phyloP scores from a whole-genome alignment of 2,888 invertebrate species.

The Gortyna flavago region DNA sequence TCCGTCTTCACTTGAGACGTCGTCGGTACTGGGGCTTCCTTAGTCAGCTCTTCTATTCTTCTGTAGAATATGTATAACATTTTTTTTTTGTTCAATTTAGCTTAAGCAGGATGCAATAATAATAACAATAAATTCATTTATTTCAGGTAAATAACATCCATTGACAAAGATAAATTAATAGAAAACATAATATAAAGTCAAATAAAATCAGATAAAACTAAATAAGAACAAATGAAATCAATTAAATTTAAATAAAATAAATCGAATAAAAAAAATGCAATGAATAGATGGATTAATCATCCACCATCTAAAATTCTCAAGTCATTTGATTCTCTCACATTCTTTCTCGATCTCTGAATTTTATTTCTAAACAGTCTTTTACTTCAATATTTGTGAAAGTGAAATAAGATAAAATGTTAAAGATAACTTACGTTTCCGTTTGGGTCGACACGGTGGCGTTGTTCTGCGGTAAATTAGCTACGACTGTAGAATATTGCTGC shows the following conservation, averaged over 20 bases:
- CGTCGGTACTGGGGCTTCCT: conserved; percentile 58
- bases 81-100: not conserved
- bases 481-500: conserved; percentile 96
- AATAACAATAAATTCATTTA: not conserved
- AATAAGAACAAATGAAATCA: not conserved
- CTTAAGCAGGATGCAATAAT: not conserved
- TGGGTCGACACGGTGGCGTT: conserved; percentile 84
- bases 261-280: not conserved
- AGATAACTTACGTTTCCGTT: conserved; percentile 80
- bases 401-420: not conserved
- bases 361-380: not conserved
- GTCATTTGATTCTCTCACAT: not conserved
- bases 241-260: not conserved
- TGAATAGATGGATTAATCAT: not conserved
- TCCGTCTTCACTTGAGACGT: conserved; percentile 75
- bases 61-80: conserved; percentile 56
- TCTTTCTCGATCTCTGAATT: not conserved
- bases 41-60: conserved; percentile 66
- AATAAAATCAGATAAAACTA: not conserved
- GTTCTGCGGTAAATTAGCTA: conserved; percentile 89
- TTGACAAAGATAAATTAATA: not conserved
- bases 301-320: not conserved
- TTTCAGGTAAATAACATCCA: not conserved
- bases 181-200: not conserved
- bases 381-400: not conserved